Base-by-base conservation (phyloP, 2,113 vertebrate genomes). In the Cinclus cinclus region DNA sequence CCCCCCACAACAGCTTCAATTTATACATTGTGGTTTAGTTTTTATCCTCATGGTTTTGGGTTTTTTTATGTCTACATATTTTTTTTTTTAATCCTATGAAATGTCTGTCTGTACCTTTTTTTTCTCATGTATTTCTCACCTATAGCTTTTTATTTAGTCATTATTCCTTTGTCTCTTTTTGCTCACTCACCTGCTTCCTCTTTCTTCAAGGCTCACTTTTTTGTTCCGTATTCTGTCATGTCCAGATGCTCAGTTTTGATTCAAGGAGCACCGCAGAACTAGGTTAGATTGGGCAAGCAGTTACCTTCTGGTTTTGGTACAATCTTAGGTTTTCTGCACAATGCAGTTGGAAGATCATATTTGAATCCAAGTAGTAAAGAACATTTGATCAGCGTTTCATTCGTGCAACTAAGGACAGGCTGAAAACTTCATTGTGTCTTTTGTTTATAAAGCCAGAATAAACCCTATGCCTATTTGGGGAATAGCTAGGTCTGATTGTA, bases 311-410 rank as follows among this genome's bases (percentile, higher is more conserved):
- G 14, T 81, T 28, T 80, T 67, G 16, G 21, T 74, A 10, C 17
- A n/a, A 2, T 13, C n/a, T 33, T 53, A 67, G 14, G 4, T 46
- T 52, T 76, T 17, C 16, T 78, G 60, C 65, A 47, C 14, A 28
- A 5, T 1, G 2, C 39, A 58, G 4, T 14, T 76, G 47, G 33
- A 22, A 65, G 41, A 60, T 18, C 15, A 50, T 31, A 77, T 70
- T 33, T 67, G 11, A 83, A 31, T 76, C 31, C 84, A 62, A 83
- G 8, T 5, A 58, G 4, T 37, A 9, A 68, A 42, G 59, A 83
- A 55, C 90, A 62, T 59, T 11, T 1, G 0, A 19, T 42, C 21
- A 0, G 0, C 18, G 7, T 53, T 69, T 91, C n/a, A 49, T 16
- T 67, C 35, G 11, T 7, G 7, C 30, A 17, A 31, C 13, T 63